Percentiles rank a stretch among this genome's conserved stretches.
Evolutionary conservation across 2,113 vertebrate genomes (phyloP).

Genomic region (Hippoglossus stenolepis): DNA sequence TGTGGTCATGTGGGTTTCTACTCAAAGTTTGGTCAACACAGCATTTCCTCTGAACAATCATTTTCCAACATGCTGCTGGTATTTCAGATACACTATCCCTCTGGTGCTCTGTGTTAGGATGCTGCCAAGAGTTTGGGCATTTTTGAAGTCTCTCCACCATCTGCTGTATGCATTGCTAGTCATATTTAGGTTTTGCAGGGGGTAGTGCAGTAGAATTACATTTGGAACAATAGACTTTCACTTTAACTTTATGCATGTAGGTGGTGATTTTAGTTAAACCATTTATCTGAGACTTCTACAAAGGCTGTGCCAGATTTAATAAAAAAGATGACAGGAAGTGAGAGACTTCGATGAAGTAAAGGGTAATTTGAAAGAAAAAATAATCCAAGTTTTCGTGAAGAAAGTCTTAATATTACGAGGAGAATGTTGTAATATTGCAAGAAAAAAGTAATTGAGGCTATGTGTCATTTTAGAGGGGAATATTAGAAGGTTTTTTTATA

Average conservation of each 20-base stretch:
- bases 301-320: too few relatives aligned
- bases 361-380: too few relatives aligned
- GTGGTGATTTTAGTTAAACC: too few relatives aligned
- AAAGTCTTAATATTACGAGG: too few relatives aligned
- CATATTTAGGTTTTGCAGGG: neutral
- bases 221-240: neutral
- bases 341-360: too few relatives aligned
- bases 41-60: conserved; percentile 32
- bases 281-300: too few relatives aligned
- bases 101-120: conserved; percentile 38
- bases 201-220: neutral
- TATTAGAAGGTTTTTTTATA: too few relatives aligned
- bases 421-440: too few relatives aligned
- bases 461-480: too few relatives aligned
- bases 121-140: conserved; percentile 32
- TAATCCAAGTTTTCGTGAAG: too few relatives aligned
- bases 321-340: too few relatives aligned
- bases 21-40: conserved; percentile 46
- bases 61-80: conserved; percentile 48
- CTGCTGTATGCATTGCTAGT: conserved; percentile 20
- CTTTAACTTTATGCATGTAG: neutral
- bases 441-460: too few relatives aligned
- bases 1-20: conserved; percentile 51
- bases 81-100: conserved; percentile 37
- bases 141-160: conserved; percentile 28